phyloP scores from a whole-genome alignment of 2,797 vertebrate genomes.

The Sciaenops ocellatus region DNA sequence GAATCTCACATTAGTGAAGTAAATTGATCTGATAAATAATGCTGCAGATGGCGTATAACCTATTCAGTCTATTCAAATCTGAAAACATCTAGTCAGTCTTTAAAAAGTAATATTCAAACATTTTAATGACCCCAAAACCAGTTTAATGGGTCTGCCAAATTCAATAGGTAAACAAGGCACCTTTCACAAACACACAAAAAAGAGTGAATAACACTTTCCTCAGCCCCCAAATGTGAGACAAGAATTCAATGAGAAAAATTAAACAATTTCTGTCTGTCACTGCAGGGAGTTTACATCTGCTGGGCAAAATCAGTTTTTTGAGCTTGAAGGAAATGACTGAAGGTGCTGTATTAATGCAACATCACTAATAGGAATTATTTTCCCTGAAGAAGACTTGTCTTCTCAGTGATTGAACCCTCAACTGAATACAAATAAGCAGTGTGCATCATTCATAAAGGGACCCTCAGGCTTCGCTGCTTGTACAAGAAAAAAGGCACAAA shows the following conservation, averaged over 20 bases:
- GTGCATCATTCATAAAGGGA: constrained; percentile 51
- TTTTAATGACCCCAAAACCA: constrained; percentile 48
- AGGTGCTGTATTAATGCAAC: constrained; percentile 73
- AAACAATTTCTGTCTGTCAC: constrained; percentile 59
- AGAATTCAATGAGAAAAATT: constrained; percentile 72
- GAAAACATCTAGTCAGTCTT: constrained; percentile 38
- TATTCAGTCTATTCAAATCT: constrained; percentile 40
- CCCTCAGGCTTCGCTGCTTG: constrained; percentile 53
- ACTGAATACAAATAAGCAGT: constrained; percentile 63
- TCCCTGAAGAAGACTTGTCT: constrained; percentile 59
- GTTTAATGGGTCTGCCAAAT: constrained; percentile 49
- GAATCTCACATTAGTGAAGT: constrained; percentile 7
- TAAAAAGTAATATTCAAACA: constrained; percentile 41
- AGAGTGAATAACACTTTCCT: constrained; percentile 17
- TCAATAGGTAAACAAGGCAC: constrained; percentile 35
- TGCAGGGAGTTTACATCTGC: constrained; percentile 57
- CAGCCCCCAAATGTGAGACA: constrained; percentile 49
- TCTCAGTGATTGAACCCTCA: constrained; percentile 61
- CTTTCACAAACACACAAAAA: not conserved
- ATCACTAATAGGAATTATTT: constrained; percentile 74
- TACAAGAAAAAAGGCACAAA: constrained; percentile 45
- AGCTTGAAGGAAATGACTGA: constrained; percentile 75
- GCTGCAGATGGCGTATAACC: constrained; percentile 35
- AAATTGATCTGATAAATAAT: constrained; percentile 28
- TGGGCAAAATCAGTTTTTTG: constrained; percentile 57